Conservation (phyloP, 2,888 invertebrate genomes). For the Nezara viridula region DNA sequence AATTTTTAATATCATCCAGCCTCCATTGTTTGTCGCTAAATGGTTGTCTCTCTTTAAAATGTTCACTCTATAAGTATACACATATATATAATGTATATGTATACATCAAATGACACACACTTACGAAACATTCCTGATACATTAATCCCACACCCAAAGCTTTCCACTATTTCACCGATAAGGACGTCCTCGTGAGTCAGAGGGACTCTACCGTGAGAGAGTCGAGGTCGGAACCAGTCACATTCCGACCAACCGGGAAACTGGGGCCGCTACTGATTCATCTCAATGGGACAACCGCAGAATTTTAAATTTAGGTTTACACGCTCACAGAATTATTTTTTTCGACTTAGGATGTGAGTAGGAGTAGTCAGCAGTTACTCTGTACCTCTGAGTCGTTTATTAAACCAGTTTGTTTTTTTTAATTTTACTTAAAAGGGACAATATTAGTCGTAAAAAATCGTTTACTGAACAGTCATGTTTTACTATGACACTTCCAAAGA, state of each 20-base stretch:
- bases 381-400: neutral
- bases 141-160: neutral
- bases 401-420: too few relatives aligned
- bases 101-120: neutral
- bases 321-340: neutral
- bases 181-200: neutral
- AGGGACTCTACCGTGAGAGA: constrained; percentile 14
- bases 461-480: too few relatives aligned
- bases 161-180: neutral
- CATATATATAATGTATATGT: too few relatives aligned
- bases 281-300: neutral
- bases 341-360: neutral
- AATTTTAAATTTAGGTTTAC: neutral
- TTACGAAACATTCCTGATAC: constrained; percentile 5
- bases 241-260: constrained; percentile 1
- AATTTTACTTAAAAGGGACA: too few relatives aligned
- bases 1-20: too few relatives aligned
- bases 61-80: too few relatives aligned
- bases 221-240: constrained; percentile 7
- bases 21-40: too few relatives aligned
- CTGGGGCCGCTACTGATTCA: constrained; percentile 14
- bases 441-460: too few relatives aligned
- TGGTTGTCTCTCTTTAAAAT: too few relatives aligned
- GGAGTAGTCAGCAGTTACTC: neutral
- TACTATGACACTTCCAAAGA: too few relatives aligned